Evolutionary conservation across 1,140 invertebrate genomes (phyloP).

Genomic region (Ganaspis sp.): DNA sequence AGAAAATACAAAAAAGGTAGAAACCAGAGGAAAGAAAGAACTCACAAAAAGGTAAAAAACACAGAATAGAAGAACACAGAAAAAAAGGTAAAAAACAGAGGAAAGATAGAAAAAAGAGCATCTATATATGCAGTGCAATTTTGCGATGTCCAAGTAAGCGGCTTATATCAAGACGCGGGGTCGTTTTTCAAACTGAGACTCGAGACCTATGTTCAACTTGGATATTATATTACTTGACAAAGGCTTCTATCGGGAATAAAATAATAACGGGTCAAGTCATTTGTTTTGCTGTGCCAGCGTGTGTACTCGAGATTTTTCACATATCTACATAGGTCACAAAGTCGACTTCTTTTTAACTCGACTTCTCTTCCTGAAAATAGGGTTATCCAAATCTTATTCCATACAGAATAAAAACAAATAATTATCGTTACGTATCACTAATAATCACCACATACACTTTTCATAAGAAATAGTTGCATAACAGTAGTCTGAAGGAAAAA

Average conservation of each 20-base stretch:
- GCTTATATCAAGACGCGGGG: conserved; percentile 64
- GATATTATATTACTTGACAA: conserved; percentile 47
- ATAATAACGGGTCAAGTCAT: conserved; percentile 46
- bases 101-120: conserved; percentile 36
- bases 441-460: no score
- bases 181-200: conserved; percentile 66
- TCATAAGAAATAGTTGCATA: no score
- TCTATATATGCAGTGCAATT: conserved; percentile 62
- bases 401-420: no score
- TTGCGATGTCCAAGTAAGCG: conserved; percentile 64
- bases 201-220: conserved; percentile 57
- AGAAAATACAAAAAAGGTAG: no score
- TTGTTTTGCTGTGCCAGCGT: conserved; percentile 46
- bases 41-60: no score
- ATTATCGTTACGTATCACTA: no score
- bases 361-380: conserved; percentile 37
- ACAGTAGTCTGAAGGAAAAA: no score
- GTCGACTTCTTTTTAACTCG: conserved; percentile 44
- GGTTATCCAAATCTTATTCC: neutral
- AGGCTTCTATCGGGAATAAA: conserved; percentile 43
- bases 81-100: conserved; percentile 36
- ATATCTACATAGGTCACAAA: conserved; percentile 39
- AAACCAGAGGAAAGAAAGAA: no score
- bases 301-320: conserved; percentile 11
- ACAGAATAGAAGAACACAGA: no score